Percentiles rank a stretch among this genome's conserved stretches.
Conservation (phyloP, 2,888 invertebrate species). For the Dendrolimus pini region DNA sequence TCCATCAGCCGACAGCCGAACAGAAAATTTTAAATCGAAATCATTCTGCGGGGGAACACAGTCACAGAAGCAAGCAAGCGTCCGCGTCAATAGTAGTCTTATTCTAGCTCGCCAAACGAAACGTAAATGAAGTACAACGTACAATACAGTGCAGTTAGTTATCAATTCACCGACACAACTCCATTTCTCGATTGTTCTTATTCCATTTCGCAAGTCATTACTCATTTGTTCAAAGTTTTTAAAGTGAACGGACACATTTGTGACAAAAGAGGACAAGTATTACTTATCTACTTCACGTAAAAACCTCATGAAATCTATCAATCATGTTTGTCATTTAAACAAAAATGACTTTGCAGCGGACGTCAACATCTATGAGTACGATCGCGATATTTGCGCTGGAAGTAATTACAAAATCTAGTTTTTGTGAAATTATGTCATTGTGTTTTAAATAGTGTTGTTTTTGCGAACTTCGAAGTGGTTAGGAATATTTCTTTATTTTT, state of each 20-base stretch:
- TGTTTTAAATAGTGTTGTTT: no score
- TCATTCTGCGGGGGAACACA: constrained; percentile 32
- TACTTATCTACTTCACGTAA: neutral
- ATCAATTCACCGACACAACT: neutral
- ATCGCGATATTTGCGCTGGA: no score
- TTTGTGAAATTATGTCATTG: no score
- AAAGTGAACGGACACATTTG: neutral
- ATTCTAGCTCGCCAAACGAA: neutral
- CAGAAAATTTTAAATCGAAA: constrained; percentile 10
- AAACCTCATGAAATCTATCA: neutral
- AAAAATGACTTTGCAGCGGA: neutral
- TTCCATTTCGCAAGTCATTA: neutral
- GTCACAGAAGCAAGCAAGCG: constrained; percentile 12
- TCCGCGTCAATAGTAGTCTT: neutral
- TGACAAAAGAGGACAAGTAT: neutral
- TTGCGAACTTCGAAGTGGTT: no score
- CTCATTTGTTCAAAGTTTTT: neutral
- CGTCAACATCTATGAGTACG: neutral
- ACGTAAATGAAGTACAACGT: neutral
- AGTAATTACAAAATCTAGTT: no score
- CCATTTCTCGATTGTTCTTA: neutral
- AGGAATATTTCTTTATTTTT: no score
- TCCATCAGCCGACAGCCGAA: constrained; percentile 19
- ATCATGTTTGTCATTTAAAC: neutral
- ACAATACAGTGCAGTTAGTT: neutral